phyloP scores from a whole-genome alignment of 92 coral and sea anemone genomes.

The Parazoanthus darwini region DNA sequence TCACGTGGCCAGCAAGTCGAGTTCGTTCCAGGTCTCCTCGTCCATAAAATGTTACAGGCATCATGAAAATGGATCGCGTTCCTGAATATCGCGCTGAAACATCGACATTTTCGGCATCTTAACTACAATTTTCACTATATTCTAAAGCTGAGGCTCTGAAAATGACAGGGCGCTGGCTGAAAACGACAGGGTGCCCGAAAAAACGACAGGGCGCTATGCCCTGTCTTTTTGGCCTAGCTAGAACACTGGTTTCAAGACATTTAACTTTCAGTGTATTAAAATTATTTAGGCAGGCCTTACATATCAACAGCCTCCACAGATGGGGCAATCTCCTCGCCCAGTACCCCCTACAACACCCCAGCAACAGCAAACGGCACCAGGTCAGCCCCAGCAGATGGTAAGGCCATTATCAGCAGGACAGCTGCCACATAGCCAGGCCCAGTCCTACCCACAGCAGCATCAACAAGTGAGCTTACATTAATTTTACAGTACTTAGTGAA shows the following conservation, averaged over 20 bases:
- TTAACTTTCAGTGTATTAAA: not conserved
- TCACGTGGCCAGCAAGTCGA: too few relatives aligned
- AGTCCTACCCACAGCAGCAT: conserved; percentile 23
- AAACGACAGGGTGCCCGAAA: too few relatives aligned
- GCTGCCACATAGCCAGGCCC: not conserved
- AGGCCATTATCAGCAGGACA: not conserved
- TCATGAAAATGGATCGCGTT: too few relatives aligned
- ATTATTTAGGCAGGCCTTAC: conserved; percentile 15
- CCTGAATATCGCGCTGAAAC: too few relatives aligned
- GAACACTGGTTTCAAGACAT: not conserved
- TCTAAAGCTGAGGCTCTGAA: too few relatives aligned
- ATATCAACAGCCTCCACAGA: conserved; percentile 29
- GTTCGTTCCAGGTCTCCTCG: too few relatives aligned
- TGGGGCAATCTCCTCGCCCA: conserved; percentile 20
- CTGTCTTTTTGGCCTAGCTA: too few relatives aligned
- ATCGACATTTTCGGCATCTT: too few relatives aligned
- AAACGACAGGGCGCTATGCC: too few relatives aligned
- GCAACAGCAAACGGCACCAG: conserved; percentile 20
- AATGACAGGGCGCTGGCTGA: too few relatives aligned
- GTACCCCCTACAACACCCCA: conserved; percentile 14
- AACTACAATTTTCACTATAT: too few relatives aligned
- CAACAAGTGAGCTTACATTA: conserved; percentile 3
- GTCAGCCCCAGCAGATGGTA: conserved; percentile 1
- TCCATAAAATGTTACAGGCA: too few relatives aligned
- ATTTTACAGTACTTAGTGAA: not conserved